Evolutionary conservation across 1,140 invertebrate genomes (phyloP).

Genomic region (Ceratina calcarata): DNA sequence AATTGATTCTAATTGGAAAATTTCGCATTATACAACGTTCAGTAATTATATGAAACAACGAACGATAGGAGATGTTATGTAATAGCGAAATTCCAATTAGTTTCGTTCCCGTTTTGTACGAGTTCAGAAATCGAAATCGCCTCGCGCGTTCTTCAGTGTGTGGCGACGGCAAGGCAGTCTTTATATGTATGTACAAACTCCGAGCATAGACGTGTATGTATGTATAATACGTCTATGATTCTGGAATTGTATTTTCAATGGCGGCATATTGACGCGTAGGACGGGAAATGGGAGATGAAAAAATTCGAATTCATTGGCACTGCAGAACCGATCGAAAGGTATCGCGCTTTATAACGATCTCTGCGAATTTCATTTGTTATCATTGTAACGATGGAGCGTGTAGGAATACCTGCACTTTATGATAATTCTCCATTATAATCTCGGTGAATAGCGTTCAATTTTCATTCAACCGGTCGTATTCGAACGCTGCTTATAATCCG

Average conservation of each 20-base stretch:
- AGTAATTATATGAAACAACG: not conserved
- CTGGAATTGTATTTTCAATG: not conserved
- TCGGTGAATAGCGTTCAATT: conserved; percentile 39
- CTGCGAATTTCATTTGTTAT: conserved; percentile 38
- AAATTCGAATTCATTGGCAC: conserved; percentile 5
- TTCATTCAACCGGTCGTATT: conserved; percentile 33
- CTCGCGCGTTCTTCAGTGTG: not conserved
- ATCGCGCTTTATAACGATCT: conserved; percentile 15
- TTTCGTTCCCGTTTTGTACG: not conserved
- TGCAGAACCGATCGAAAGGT: conserved; percentile 18
- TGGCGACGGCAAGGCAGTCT: too few relatives aligned
- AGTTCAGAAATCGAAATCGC: not conserved
- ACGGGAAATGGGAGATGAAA: not conserved
- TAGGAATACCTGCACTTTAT: conserved; percentile 29
- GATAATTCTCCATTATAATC: conserved; percentile 33
- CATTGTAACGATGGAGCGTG: conserved; percentile 33
- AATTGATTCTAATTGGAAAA: not conserved
- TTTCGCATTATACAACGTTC: not conserved
- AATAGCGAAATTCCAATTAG: not conserved
- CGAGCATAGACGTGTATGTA: too few relatives aligned
- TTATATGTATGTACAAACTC: too few relatives aligned
- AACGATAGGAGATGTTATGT: not conserved
- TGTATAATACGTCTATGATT: too few relatives aligned
- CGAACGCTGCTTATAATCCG: conserved; percentile 36
- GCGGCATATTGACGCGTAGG: not conserved